A percentile compares a stretch with the other conserved stretches of the same genome.
These are phyloP conservation scores for Pavo muticus DNA, from an alignment of 2,113 vertebrate species.

Conservation along the genomic window DNA sequence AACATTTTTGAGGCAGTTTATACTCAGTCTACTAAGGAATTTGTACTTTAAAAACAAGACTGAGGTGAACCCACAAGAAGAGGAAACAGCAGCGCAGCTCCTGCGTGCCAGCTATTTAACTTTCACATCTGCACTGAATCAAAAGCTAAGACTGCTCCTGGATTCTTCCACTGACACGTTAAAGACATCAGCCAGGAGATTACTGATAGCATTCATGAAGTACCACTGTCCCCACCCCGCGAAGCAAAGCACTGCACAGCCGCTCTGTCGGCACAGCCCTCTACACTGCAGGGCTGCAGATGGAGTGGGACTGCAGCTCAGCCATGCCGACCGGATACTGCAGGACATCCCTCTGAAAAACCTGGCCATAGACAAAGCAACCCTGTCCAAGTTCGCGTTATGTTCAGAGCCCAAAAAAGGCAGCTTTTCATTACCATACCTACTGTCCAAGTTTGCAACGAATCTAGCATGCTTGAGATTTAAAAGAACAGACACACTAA, in stretches of 20 bases:
- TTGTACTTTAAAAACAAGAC: background rate
- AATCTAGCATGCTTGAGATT: background rate
- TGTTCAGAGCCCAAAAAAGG: background rate
- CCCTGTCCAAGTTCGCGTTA: background rate
- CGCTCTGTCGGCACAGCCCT: background rate
- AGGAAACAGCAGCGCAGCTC: background rate
- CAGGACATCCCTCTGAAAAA: background rate
- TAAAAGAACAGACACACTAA: background rate
- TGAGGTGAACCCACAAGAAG: background rate
- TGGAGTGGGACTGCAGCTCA: background rate
- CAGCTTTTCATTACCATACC: background rate
- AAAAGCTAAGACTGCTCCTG: background rate
- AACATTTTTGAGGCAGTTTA: background rate
- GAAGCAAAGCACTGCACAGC: background rate
- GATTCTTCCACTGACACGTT: too few relatives aligned
- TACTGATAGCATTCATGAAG: fast-evolving
- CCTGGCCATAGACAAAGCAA: background rate
- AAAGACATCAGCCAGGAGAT: background rate
- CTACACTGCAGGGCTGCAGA: too few relatives aligned
- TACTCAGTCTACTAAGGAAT: background rate
- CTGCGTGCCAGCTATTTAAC: background rate
- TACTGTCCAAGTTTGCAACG: background rate
- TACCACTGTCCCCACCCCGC: fast-evolving
- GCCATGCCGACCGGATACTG: fast-evolving
- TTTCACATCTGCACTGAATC: fast-evolving